These are phyloP conservation scores for Candoia aspera DNA, from an alignment of 2,113 vertebrate species.

Conservation along the genomic window DNA sequence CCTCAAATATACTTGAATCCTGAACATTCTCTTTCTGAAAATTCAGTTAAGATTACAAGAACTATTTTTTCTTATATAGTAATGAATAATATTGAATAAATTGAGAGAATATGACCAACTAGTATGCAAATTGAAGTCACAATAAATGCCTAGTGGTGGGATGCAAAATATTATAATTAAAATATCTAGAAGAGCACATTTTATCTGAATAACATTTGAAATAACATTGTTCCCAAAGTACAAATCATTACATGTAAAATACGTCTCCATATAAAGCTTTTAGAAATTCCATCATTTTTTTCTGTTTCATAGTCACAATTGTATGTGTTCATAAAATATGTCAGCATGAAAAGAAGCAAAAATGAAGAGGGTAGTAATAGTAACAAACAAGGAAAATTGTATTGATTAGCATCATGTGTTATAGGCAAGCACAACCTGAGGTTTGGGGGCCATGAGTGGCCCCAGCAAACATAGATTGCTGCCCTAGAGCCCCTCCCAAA, in stretches of 20 bases:
- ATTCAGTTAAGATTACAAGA: not conserved
- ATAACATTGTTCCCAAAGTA: not conserved
- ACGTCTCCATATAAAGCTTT: not conserved
- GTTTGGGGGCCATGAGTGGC: too few species aligned
- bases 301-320: conserved; percentile 31
- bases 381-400: not conserved
- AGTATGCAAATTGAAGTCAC: conserved; percentile 40
- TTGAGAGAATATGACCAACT: conserved; percentile 38
- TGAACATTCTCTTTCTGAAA: conserved; percentile 12
- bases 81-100: conserved; percentile 36
- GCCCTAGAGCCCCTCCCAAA: not conserved
- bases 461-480: not conserved
- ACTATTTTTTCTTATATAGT: not conserved
- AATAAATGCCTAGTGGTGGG: not conserved
- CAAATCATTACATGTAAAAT: not conserved
- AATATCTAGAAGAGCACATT: conserved; percentile 42
- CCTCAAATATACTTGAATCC: conserved; percentile 36
- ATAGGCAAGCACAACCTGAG: not conserved
- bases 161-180: conserved; percentile 20
- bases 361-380: not conserved
- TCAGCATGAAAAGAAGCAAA: not conserved
- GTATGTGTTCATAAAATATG: not conserved
- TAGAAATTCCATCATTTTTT: conserved; percentile 22
- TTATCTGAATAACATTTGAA: conserved; percentile 14
- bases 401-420: not conserved